A percentile compares a stretch with the other conserved stretches of the same genome.
Evolutionary conservation across 1,140 invertebrate species (phyloP).

Genomic region (Theocolax elegans): DNA sequence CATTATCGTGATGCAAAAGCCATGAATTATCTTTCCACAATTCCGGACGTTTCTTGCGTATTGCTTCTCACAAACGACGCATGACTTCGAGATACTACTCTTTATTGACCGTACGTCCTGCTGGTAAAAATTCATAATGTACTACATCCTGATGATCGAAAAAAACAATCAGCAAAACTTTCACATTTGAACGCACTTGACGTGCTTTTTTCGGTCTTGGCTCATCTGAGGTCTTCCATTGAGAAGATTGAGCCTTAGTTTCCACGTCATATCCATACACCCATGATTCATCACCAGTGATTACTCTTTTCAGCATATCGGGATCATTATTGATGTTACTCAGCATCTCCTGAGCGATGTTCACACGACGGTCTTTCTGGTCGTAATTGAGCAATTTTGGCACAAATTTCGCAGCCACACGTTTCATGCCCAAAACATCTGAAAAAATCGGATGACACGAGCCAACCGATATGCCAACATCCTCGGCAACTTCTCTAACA

Average conservation of each 20-base stretch:
- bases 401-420: too few species aligned
- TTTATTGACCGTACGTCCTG: too few species aligned
- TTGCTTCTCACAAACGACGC: conserved; percentile 50
- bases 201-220: conserved; percentile 38
- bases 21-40: conserved; percentile 38
- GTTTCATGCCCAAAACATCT: too few species aligned
- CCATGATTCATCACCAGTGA: conserved; percentile 53
- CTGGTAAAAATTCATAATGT: conserved; percentile 52
- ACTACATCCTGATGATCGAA: conserved; percentile 24
- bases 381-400: too few species aligned
- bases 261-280: conserved; percentile 33
- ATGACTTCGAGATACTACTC: conserved; percentile 45
- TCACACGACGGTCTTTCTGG: too few species aligned
- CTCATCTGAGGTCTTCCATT: conserved; percentile 4
- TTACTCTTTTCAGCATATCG: conserved; percentile 55
- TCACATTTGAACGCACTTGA: conserved; percentile 37
- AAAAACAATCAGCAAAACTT: conserved; percentile 34
- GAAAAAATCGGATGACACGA: too few species aligned
- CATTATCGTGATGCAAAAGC: conserved; percentile 39
- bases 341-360: too few species aligned
- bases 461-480: too few species aligned
- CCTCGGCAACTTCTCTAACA: too few species aligned
- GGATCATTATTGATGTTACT: too few species aligned
- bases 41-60: conserved; percentile 43
- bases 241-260: conserved; percentile 37